A percentile compares a stretch with the other conserved stretches of the same genome.
These are phyloP conservation scores for Setophaga coronata DNA, from an alignment of 2,113 vertebrate genomes.

Conservation along the genomic window DNA sequence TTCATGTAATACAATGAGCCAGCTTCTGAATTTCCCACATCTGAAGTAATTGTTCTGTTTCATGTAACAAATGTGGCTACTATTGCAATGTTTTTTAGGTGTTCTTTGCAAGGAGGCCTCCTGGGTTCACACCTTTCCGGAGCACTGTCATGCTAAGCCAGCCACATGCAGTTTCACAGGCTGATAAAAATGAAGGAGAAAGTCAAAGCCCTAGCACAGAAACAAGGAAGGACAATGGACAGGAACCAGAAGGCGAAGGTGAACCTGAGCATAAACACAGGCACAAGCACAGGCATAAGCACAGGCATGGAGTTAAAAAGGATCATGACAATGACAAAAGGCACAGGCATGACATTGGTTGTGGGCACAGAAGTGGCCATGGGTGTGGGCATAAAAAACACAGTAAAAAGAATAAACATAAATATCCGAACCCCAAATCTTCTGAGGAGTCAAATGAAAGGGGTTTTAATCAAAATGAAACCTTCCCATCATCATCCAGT, in stretches of 20 bases:
- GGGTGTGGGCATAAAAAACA: slow-evolving; percentile 35
- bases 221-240: neutral
- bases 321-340: neutral
- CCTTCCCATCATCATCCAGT: neutral
- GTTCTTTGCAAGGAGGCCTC: slow-evolving; percentile 2
- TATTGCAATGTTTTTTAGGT: neutral
- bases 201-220: neutral
- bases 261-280: neutral
- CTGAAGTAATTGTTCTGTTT: neutral
- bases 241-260: neutral
- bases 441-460: slow-evolving; percentile 74
- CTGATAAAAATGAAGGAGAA: neutral
- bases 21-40: neutral
- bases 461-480: neutral
- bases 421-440: slow-evolving; percentile 26
- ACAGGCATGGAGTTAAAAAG: neutral
- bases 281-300: neutral
- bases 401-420: neutral
- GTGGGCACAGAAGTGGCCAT: neutral
- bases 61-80: neutral
- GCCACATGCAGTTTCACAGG: neutral
- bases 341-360: neutral
- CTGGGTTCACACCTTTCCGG: slow-evolving; percentile 77
- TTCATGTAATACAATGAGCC: neutral
- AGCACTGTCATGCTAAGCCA: rapidly evolving